phyloP scores from a whole-genome alignment of 2,888 invertebrate genomes.

The Siphlonurus alternatus region DNA sequence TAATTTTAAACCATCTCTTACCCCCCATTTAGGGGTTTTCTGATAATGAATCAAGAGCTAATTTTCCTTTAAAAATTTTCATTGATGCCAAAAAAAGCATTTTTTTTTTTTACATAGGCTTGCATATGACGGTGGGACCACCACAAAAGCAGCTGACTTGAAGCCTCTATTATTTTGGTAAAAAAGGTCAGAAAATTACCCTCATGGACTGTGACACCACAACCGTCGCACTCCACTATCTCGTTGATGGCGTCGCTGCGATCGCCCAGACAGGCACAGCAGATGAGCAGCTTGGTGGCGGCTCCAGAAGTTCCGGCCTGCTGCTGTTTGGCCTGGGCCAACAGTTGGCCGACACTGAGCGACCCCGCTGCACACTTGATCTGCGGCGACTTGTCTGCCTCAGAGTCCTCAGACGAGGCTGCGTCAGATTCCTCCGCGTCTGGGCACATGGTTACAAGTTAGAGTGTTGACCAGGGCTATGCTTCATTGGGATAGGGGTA shows the following conservation, averaged over 20 bases:
- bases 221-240: slow-evolving; percentile 93
- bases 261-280: slow-evolving; percentile 85
- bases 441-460: too few relatives aligned
- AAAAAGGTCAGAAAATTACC: slow-evolving; percentile 30
- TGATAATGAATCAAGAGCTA: too few relatives aligned
- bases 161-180: too few relatives aligned
- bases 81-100: too few relatives aligned
- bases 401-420: not conserved
- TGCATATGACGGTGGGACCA: too few relatives aligned
- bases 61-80: too few relatives aligned
- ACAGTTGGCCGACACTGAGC: slow-evolving; percentile 25
- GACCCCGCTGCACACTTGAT: not conserved
- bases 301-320: slow-evolving; percentile 28
- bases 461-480: too few relatives aligned
- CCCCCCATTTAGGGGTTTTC: too few relatives aligned
- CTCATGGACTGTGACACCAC: slow-evolving; percentile 93
- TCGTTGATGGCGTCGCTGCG: slow-evolving; percentile 87
- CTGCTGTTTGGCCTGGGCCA: slow-evolving; percentile 30
- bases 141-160: too few relatives aligned
- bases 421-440: too few relatives aligned
- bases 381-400: not conserved
- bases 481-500: too few relatives aligned
- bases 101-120: not conserved
- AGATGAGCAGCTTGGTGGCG: slow-evolving; percentile 59
- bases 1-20: too few relatives aligned